Conservation (phyloP, 2,888 invertebrate species). For the Ceriagrion tenellum region DNA sequence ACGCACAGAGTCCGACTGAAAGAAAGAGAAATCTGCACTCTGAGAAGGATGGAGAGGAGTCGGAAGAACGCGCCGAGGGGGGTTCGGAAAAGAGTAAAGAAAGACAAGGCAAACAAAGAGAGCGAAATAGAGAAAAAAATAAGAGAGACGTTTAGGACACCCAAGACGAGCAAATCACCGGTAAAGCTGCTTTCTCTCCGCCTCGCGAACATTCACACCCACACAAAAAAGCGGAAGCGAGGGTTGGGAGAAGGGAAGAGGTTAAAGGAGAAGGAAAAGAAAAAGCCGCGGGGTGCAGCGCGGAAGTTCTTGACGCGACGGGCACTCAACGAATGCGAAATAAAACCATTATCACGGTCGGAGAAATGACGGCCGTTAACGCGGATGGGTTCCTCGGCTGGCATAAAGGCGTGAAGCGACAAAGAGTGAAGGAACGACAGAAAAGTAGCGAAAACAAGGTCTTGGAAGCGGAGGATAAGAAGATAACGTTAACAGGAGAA, state of each 20-base stretch:
- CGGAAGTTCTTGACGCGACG: conserved; percentile 30
- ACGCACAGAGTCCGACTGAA: not conserved
- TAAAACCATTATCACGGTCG: conserved; percentile 21
- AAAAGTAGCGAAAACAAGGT: not conserved
- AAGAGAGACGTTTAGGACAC: not conserved
- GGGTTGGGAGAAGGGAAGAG: not conserved
- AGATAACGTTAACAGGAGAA: not conserved
- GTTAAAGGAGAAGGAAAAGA: not conserved
- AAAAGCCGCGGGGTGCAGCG: not conserved
- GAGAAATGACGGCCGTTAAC: not conserved
- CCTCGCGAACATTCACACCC: not conserved
- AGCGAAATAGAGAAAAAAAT: not conserved
- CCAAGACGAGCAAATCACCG: not conserved
- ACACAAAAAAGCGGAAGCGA: not conserved
- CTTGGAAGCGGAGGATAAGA: too few species aligned
- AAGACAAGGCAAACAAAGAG: not conserved
- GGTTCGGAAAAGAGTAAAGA: not conserved
- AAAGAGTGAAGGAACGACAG: not conserved
- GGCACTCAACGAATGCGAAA: conserved; percentile 13
- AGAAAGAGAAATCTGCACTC: not conserved
- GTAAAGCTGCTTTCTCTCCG: not conserved
- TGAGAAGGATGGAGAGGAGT: not conserved
- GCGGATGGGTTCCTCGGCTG: not conserved
- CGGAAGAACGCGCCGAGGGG: not conserved
- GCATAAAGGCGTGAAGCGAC: not conserved